phyloP scores from a whole-genome alignment of 2,888 invertebrate species.

The Aleiodes leptofemur region DNA sequence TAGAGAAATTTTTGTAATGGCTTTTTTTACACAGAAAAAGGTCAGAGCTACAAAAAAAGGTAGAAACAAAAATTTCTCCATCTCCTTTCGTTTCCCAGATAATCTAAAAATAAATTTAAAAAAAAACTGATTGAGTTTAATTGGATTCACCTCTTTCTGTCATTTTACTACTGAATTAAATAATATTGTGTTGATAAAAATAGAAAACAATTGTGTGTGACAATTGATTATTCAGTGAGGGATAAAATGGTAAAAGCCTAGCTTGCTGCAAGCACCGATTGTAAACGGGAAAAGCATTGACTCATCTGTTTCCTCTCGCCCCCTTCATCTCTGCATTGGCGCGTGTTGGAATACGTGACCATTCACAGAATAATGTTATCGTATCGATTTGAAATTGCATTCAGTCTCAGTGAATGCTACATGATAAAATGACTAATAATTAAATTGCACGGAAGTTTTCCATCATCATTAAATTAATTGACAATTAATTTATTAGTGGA shows the following conservation, averaged over 20 bases:
- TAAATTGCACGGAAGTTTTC: too few relatives aligned
- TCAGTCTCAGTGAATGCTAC: background rate
- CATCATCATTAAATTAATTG: too few relatives aligned
- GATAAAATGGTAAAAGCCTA: background rate
- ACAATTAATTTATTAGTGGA: too few relatives aligned
- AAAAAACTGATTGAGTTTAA: too few relatives aligned
- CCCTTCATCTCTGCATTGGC: background rate
- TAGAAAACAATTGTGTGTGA: background rate
- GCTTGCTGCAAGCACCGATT: conserved; percentile 1
- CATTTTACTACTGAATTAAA: too few relatives aligned
- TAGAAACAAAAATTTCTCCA: too few relatives aligned
- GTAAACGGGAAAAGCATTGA: conserved; percentile 31
- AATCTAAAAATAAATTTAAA: too few relatives aligned
- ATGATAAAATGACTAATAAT: conserved; percentile 1
- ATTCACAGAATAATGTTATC: conserved; percentile 13
- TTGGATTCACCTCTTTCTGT: too few relatives aligned
- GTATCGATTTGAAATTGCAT: conserved; percentile 16
- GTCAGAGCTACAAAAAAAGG: too few relatives aligned
- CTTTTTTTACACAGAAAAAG: too few relatives aligned
- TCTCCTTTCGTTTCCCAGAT: too few relatives aligned
- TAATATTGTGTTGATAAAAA: background rate
- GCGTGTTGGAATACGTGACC: conserved; percentile 32
- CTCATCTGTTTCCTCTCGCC: conserved; percentile 35
- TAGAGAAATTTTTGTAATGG: too few relatives aligned
- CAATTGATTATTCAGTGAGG: background rate